These are phyloP conservation scores for Phyllotis vaccarum DNA, from an alignment of 2,797 vertebrate genomes.

Conservation along the genomic window DNA sequence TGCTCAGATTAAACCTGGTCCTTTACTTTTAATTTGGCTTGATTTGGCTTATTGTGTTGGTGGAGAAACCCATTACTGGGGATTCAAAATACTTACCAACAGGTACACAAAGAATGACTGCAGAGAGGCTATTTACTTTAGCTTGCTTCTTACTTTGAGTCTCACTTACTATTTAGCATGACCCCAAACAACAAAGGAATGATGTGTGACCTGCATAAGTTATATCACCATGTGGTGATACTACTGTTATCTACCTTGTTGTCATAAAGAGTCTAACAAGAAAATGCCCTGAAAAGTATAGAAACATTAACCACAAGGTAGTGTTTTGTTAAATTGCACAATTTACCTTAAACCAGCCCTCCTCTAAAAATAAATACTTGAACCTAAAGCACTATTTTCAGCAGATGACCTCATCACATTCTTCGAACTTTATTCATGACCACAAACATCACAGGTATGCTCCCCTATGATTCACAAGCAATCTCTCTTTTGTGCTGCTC, in stretches of 20 bases:
- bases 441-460: conserved; percentile 65
- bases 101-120: not conserved
- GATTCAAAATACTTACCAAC: too few relatives aligned
- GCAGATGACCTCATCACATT: conserved; percentile 53
- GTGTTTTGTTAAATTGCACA: conserved; percentile 50
- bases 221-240: not conserved
- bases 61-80: too few relatives aligned
- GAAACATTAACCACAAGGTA: conserved; percentile 29
- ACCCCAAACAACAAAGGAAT: conserved; percentile 15
- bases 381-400: conserved; percentile 67
- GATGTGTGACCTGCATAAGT: not conserved
- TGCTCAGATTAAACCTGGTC: too few relatives aligned
- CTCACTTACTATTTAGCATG: conserved; percentile 32
- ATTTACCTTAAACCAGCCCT: not conserved
- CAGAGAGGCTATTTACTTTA: not conserved
- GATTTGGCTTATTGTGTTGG: too few relatives aligned
- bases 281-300: conserved; percentile 50
- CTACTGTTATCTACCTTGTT: conserved; percentile 10
- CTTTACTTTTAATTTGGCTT: too few relatives aligned
- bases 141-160: not conserved
- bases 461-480: conserved; percentile 51
- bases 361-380: conserved; percentile 4
- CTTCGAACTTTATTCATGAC: conserved; percentile 44
- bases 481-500: not conserved
- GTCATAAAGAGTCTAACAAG: conserved; percentile 31